A percentile compares a stretch with the other conserved stretches of the same genome.
Evolutionary conservation across 2,888 invertebrate genomes (phyloP).

Genomic region (Mythimna pallens): DNA sequence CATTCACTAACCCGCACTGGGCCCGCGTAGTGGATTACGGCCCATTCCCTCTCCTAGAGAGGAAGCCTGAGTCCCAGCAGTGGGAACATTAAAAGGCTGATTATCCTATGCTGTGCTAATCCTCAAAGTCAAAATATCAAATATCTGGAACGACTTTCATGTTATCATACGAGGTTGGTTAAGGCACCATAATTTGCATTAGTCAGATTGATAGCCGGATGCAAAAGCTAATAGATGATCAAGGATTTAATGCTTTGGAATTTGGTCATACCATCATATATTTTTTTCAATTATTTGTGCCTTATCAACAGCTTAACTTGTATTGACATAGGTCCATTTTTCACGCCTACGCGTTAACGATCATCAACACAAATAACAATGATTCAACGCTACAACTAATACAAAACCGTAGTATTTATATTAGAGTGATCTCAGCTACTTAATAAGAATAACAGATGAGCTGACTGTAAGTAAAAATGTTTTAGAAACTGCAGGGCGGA

Average conservation of each 20-base stretch:
- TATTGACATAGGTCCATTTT: slow-evolving; percentile 33
- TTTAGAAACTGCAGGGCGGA: slow-evolving; percentile 13
- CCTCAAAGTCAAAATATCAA: neutral
- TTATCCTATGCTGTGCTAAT: too few species aligned
- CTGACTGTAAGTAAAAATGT: slow-evolving; percentile 9
- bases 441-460: slow-evolving; percentile 31
- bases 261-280: neutral
- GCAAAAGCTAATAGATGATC: neutral
- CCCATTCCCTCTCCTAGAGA: too few species aligned
- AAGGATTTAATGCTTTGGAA: neutral
- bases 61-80: too few species aligned
- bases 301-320: slow-evolving; percentile 10
- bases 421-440: slow-evolving; percentile 55
- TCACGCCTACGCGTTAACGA: slow-evolving; percentile 49
- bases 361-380: slow-evolving; percentile 64
- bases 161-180: slow-evolving; percentile 16
- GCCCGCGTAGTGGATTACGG: too few species aligned
- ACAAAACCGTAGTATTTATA: slow-evolving; percentile 48
- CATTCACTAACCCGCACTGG: too few species aligned
- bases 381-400: slow-evolving; percentile 51
- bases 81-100: too few species aligned
- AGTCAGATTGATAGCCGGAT: slow-evolving; percentile 5
- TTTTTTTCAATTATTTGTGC: neutral
- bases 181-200: slow-evolving; percentile 7
- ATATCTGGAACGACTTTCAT: slow-evolving; percentile 18